Conservation (phyloP, 2,888 invertebrate species). For the Eulithis prunata region DNA sequence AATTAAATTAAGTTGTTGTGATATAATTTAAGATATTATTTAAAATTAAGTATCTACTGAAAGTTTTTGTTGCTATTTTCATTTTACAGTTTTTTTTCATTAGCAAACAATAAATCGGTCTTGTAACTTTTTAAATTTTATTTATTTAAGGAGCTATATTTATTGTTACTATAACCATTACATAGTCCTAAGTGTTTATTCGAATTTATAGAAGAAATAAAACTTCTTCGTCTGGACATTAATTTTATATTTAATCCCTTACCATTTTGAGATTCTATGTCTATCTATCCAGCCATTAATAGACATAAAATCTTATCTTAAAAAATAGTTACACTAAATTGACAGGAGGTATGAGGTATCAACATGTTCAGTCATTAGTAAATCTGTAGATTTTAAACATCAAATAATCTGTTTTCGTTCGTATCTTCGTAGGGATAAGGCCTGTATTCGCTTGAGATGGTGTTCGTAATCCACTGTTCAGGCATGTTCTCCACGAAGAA, state of each 20-base stretch:
- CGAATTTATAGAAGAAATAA: slow-evolving; percentile 41
- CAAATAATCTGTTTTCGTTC: slow-evolving; percentile 55
- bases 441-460: slow-evolving; percentile 54
- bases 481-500: slow-evolving; percentile 56
- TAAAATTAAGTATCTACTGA: too few relatives aligned
- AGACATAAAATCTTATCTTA: slow-evolving; percentile 48
- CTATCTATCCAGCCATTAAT: slow-evolving; percentile 57
- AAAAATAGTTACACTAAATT: slow-evolving; percentile 29
- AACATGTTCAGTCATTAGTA: slow-evolving; percentile 5
- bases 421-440: slow-evolving; percentile 56
- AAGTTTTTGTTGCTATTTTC: neutral
- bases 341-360: slow-evolving; percentile 37
- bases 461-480: slow-evolving; percentile 52
- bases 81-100: neutral
- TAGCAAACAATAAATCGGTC: slow-evolving; percentile 1
- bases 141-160: slow-evolving; percentile 33
- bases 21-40: slow-evolving; percentile 44
- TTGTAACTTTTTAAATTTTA: neutral
- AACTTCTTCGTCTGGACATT: slow-evolving; percentile 41
- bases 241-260: slow-evolving; percentile 51
- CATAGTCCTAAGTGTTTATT: slow-evolving; percentile 30
- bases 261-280: slow-evolving; percentile 46
- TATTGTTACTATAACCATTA: slow-evolving; percentile 23
- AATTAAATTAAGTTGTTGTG: slow-evolving; percentile 51
- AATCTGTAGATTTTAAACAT: slow-evolving; percentile 18